Evolutionary conservation across 1,140 invertebrate genomes (phyloP).

Genomic region (Oncopeltus fasciatus): DNA sequence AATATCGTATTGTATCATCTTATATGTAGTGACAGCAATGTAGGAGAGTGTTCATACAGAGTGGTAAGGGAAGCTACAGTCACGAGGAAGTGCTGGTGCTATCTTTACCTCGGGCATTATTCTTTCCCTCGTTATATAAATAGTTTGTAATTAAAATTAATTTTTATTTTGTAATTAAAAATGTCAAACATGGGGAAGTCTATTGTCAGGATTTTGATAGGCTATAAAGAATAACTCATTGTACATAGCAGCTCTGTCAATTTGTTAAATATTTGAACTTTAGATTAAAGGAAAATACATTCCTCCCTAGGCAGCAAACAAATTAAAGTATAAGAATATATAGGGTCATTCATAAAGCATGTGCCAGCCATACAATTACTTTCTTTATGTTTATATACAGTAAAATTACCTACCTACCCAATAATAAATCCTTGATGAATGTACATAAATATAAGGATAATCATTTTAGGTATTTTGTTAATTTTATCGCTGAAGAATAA

Average conservation of each 20-base stretch:
- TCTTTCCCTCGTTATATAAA: not conserved
- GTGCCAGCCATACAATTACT: too few relatives aligned
- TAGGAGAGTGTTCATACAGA: not conserved
- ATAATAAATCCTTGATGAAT: too few relatives aligned
- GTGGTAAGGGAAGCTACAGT: slow-evolving; percentile 1
- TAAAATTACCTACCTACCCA: too few relatives aligned
- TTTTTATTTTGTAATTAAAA: not conserved
- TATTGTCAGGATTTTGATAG: not conserved
- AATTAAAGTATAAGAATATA: too few relatives aligned
- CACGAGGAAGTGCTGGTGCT: not conserved
- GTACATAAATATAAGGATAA: too few relatives aligned
- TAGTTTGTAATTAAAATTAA: not conserved
- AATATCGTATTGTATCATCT: not conserved
- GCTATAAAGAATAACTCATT: not conserved
- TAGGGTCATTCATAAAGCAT: too few relatives aligned
- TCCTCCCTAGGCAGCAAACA: not conserved
- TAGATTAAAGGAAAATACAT: not conserved
- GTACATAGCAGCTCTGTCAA: slow-evolving; percentile 7
- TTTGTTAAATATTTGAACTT: not conserved
- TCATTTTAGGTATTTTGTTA: too few relatives aligned
- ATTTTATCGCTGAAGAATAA: too few relatives aligned
- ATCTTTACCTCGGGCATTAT: not conserved
- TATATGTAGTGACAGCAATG: not conserved
- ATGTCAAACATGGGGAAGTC: not conserved
- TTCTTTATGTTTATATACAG: too few relatives aligned